phyloP scores from a whole-genome alignment of 2,113 vertebrate species.

The Plotosus lineatus region DNA sequence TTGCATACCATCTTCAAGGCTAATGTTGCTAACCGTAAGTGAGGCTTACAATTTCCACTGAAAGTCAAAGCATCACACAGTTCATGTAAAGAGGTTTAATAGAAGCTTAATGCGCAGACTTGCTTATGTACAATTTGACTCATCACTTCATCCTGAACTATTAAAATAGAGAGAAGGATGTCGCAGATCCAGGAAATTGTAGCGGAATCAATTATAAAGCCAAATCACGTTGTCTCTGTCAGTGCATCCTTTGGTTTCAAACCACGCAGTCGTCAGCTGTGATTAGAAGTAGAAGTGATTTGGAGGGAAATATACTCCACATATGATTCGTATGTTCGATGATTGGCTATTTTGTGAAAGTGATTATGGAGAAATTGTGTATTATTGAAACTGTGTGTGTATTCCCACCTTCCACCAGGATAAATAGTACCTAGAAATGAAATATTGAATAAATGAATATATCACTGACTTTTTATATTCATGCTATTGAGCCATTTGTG shows the following conservation, averaged over 20 bases:
- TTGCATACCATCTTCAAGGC: neutral
- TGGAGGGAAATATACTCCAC: neutral
- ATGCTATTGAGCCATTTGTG: neutral
- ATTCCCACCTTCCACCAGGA: neutral
- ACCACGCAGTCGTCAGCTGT: neutral
- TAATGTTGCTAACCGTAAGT: neutral
- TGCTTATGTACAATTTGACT: neutral
- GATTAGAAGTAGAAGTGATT: neutral
- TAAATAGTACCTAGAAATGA: neutral
- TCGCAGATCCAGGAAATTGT: neutral
- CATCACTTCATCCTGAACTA: neutral
- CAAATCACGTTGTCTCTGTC: neutral
- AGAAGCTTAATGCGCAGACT: neutral
- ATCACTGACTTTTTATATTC: neutral
- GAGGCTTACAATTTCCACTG: neutral
- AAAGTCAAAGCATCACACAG: neutral
- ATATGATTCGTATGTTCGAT: constrained; percentile 2
- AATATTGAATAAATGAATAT: neutral
- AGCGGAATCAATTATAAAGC: neutral
- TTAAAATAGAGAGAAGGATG: neutral
- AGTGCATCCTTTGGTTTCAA: neutral
- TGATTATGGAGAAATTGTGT: neutral
- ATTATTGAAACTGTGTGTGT: neutral
- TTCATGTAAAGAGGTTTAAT: neutral
- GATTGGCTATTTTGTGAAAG: neutral